phyloP scores from a whole-genome alignment of 2,888 invertebrate species.

The Gnatocerus cornutus region DNA sequence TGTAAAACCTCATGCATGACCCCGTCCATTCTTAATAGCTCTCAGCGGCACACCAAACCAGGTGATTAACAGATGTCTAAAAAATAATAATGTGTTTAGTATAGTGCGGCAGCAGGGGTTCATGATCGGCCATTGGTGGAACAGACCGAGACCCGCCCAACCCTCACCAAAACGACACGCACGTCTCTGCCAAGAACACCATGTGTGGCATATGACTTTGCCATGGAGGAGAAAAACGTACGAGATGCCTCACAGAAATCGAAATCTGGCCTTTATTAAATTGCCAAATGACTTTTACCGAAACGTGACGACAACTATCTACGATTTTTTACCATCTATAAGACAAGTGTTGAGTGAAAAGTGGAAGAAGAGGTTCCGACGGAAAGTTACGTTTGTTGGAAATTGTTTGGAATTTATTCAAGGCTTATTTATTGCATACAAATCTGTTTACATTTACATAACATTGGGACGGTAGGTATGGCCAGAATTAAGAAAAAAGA shows the following conservation, averaged over 20 bases:
- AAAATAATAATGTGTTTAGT: slow-evolving; percentile 62
- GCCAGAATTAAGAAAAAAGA: too few species aligned
- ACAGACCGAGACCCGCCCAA: slow-evolving; percentile 51
- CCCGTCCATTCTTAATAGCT: slow-evolving; percentile 62
- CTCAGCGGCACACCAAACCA: slow-evolving; percentile 63
- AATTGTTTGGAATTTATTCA: neutral
- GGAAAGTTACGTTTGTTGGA: neutral
- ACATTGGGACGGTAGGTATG: too few species aligned
- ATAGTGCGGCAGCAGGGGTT: slow-evolving; percentile 48
- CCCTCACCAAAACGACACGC: slow-evolving; percentile 49
- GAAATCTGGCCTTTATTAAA: slow-evolving; percentile 57
- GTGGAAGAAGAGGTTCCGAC: slow-evolving; percentile 11
- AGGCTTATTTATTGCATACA: neutral
- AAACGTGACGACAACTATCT: slow-evolving; percentile 55
- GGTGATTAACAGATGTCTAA: slow-evolving; percentile 68
- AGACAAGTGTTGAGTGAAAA: slow-evolving; percentile 1
- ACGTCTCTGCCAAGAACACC: slow-evolving; percentile 56
- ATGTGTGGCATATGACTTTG: slow-evolving; percentile 66
- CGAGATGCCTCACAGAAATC: slow-evolving; percentile 50
- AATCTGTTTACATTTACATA: too few species aligned
- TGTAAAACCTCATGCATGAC: slow-evolving; percentile 48
- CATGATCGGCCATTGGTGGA: slow-evolving; percentile 56
- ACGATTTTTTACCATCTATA: slow-evolving; percentile 3
- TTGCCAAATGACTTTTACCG: slow-evolving; percentile 55
- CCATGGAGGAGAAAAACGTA: slow-evolving; percentile 55